Conservation (phyloP, 2,888 invertebrate species). For the Parnassius mnemosyne region DNA sequence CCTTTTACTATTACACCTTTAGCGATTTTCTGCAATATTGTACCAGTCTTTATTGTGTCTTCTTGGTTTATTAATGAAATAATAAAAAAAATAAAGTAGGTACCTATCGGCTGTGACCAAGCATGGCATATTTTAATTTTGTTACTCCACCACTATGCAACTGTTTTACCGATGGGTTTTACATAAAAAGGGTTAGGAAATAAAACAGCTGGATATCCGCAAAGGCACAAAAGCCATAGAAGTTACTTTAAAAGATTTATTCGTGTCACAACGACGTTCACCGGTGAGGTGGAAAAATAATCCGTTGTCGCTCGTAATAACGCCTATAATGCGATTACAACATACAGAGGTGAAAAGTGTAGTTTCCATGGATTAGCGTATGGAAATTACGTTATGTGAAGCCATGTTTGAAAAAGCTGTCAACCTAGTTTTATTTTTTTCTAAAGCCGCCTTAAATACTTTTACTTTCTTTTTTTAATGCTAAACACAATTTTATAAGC, state of each 20-base stretch:
- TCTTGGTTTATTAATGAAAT: background rate
- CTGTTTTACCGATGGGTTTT: no score
- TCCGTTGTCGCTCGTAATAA: slow-evolving; percentile 15
- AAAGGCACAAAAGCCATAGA: slow-evolving; percentile 13
- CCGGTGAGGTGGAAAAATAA: slow-evolving; percentile 7
- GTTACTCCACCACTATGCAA: no score
- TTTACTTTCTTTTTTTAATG: no score
- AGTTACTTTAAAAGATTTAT: slow-evolving; percentile 10
- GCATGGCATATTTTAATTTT: background rate
- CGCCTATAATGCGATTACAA: slow-evolving; percentile 18
- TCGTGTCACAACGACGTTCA: slow-evolving; percentile 7
- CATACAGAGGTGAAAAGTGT: background rate
- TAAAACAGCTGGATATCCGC: background rate
- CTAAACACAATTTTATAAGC: no score
- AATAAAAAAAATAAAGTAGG: background rate
- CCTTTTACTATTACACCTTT: no score
- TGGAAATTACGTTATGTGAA: slow-evolving; percentile 12
- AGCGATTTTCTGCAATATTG: no score
- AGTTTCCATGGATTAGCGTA: slow-evolving; percentile 2
- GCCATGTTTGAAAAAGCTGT: slow-evolving; percentile 1
- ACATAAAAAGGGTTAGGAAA: background rate
- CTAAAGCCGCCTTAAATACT: no score
- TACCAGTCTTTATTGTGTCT: no score
- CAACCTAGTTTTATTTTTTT: slow-evolving; percentile 10
- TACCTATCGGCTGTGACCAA: background rate